Conservation (phyloP, 2,113 vertebrate species). For the Ondatra zibethicus region DNA sequence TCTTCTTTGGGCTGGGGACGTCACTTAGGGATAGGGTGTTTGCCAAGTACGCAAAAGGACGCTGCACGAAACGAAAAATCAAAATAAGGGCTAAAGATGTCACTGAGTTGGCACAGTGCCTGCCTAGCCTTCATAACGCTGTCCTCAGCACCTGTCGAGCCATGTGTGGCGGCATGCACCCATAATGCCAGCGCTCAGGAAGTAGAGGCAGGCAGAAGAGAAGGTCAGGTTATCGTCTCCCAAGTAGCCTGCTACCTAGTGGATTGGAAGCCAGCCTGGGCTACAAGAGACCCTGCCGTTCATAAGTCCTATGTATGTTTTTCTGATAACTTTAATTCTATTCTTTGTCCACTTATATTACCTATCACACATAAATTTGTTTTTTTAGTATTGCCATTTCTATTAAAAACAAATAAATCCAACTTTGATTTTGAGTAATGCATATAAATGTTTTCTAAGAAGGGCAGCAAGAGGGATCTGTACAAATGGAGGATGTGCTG, state of each 20-base stretch:
- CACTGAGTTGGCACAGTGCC: not conserved
- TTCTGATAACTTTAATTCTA: not conserved
- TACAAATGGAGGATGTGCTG: not conserved
- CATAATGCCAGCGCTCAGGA: not conserved
- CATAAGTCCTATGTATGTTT: not conserved
- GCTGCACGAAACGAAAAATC: not conserved
- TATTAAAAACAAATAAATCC: not conserved
- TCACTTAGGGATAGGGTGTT: not conserved
- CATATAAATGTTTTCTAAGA: not conserved
- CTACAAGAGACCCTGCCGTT: not conserved
- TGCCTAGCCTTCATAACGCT: not conserved
- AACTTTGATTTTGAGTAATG: not conserved
- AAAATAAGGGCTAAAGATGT: not conserved
- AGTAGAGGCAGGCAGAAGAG: not conserved
- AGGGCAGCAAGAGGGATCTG: too few relatives aligned
- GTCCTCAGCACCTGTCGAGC: not conserved
- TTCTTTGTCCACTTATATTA: not conserved
- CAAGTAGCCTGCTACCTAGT: not conserved
- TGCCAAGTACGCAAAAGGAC: not conserved
- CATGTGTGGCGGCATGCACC: not conserved
- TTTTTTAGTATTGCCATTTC: not conserved
- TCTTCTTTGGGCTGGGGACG: not conserved
- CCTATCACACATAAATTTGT: not conserved
- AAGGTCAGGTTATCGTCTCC: not conserved
- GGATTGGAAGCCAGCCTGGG: not conserved